These are phyloP conservation scores for Pristionchus exspectatus DNA, from an alignment of 2,888 invertebrate genomes.

Conservation along the genomic window DNA sequence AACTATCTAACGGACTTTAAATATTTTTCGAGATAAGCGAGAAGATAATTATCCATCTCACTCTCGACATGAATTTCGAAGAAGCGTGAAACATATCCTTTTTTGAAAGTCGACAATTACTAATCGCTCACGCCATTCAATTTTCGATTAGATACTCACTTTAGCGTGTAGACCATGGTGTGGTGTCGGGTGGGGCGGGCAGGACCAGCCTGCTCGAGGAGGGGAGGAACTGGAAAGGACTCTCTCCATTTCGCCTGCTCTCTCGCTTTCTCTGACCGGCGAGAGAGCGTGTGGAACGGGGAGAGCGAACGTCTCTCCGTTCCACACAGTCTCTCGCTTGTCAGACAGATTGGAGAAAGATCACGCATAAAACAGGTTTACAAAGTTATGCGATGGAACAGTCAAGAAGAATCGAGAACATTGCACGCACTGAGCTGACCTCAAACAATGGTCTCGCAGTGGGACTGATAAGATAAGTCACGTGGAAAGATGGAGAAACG, in stretches of 20 bases:
- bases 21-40: neutral
- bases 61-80: neutral
- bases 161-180: neutral
- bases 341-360: no score
- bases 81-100: neutral
- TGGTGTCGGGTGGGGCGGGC: slow-evolving; percentile 75
- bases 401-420: no score
- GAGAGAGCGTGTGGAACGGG: no score
- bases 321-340: no score
- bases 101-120: neutral
- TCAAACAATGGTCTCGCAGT: no score
- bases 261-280: neutral
- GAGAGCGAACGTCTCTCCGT: no score
- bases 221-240: neutral
- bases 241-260: neutral
- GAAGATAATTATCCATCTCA: neutral
- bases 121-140: neutral
- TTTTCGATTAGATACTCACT: neutral
- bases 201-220: slow-evolving; percentile 78
- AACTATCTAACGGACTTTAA: no score
- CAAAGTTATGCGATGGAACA: no score
- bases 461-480: no score
- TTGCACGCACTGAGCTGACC: no score
- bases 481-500: no score
- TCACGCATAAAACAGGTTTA: no score